Evolutionary conservation across 2,888 invertebrate genomes (phyloP), one percentile per base, ranked within the genome.

Genomic region (Rhorus exstirpatorius): DNA sequence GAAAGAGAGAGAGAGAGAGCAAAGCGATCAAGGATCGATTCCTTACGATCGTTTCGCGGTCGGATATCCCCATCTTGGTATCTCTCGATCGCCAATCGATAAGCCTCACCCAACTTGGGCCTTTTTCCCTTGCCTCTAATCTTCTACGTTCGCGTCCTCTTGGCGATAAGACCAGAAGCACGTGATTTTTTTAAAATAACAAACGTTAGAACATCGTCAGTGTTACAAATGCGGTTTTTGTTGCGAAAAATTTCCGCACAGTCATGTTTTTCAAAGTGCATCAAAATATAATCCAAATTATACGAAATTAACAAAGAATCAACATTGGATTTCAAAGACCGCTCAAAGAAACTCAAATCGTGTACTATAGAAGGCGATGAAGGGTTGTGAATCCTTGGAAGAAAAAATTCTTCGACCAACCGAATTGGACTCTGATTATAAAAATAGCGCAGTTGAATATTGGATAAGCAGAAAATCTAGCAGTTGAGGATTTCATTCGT

Each of bases 1-100:
- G 24, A 53, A 24, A 53, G 41, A 44, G 44, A 70, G 26, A n/a
- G 35, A 31, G 70, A 51, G 49, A 19, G 31, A 77, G 78, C 78
- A 53, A 67, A 53, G 46, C 75, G 81, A 84, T 84, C 81, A 79
- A 41, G 65, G 72, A 83, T 83, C 84, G 81, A 82, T 84, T 63
- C 71, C 67, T 75, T 67, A 63, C 75, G 65, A 83, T 74, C 58
- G 49, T 55, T 61, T 51, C 60, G 67, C 41, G 53, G 67, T 72
- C 76, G 63, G 70, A 61, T 72, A 53, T 38, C 46, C 68, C 60
- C 63, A 46, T 44, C 55, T 63, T 49, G 35, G 65, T 19, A 46
- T 60, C 61, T 60, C 72, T 3, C 51, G 58, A 78, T 70, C 74
- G 38, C 26, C 63, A 49, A 21, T 61, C 58, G 81, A 67, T 77